Conservation (phyloP, 2,888 invertebrate genomes). For the Drosophila mulleri region DNA sequence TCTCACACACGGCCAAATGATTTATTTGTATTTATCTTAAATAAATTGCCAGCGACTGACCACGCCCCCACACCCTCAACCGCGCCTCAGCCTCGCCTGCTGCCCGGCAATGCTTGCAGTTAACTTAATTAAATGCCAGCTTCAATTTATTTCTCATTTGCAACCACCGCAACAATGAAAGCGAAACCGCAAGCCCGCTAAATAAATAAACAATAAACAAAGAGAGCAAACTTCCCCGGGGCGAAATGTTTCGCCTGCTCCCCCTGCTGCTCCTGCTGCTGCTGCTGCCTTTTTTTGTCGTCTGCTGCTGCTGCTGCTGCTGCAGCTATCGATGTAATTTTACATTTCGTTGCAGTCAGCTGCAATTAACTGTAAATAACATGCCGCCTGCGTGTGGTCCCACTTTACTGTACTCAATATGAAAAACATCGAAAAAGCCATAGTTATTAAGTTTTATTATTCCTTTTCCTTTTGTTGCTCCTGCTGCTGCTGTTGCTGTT, state of each 20-base stretch:
- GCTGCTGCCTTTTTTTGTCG: constrained; percentile 35
- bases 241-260: constrained; percentile 26
- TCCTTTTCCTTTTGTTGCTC: constrained; percentile 27
- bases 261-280: constrained; percentile 19
- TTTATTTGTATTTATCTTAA: constrained; percentile 55
- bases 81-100: background rate
- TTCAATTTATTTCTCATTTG: constrained; percentile 76
- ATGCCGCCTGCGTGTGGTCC: constrained; percentile 70
- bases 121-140: constrained; percentile 80
- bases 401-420: constrained; percentile 37
- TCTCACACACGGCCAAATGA: constrained; percentile 27
- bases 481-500: constrained; percentile 36
- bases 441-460: constrained; percentile 54
- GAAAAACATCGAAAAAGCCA: constrained; percentile 46
- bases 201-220: constrained; percentile 55
- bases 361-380: constrained; percentile 79
- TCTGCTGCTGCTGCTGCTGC: constrained; percentile 53
- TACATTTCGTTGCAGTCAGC: constrained; percentile 70
- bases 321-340: constrained; percentile 73
- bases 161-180: constrained; percentile 70
- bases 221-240: constrained; percentile 19
- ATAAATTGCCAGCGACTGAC: constrained; percentile 56
- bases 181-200: constrained; percentile 65
- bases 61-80: background rate
- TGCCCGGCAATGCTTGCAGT: constrained; percentile 18